Percentiles rank a stretch among this genome's conserved stretches.
phyloP scores from a whole-genome alignment of 2,888 invertebrate genomes.

The Drosophila paranaensis region DNA sequence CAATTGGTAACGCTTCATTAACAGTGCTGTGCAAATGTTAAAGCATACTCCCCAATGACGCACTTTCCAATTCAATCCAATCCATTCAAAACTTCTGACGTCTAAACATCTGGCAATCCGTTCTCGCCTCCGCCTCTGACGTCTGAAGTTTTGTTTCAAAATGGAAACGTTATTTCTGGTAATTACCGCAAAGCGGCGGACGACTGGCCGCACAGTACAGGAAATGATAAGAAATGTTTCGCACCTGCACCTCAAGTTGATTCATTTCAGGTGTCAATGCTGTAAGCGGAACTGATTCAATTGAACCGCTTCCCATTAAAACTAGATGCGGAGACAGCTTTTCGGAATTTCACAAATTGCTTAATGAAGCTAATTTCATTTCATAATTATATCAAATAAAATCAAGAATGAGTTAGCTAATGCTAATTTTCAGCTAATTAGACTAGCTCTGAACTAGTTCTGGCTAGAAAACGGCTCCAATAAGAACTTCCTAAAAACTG shows the following conservation, averaged over 20 bases:
- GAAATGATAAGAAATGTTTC: conserved; percentile 35
- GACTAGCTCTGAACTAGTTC: conserved; percentile 1
- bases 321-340: conserved; percentile 1
- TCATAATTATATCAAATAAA: conserved; percentile 9
- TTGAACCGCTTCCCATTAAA: conserved; percentile 2
- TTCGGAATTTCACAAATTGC: conserved; percentile 5
- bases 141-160: conserved; percentile 19
- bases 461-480: background rate
- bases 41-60: conserved; percentile 26
- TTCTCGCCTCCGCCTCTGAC: conserved; percentile 21
- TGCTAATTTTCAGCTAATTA: conserved; percentile 9
- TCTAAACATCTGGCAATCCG: conserved; percentile 11
- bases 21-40: conserved; percentile 40
- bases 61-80: background rate
- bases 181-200: conserved; percentile 17
- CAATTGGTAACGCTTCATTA: conserved; percentile 39
- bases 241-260: conserved; percentile 22
- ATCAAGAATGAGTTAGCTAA: background rate
- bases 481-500: background rate
- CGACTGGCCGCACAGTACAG: conserved; percentile 11
- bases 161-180: conserved; percentile 17
- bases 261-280: conserved; percentile 5
- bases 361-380: conserved; percentile 1
- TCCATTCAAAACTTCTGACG: conserved; percentile 9
- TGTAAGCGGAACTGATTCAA: conserved; percentile 24